Evolutionary conservation across 2,888 invertebrate genomes (phyloP).

Genomic region (Phasia obesa): DNA sequence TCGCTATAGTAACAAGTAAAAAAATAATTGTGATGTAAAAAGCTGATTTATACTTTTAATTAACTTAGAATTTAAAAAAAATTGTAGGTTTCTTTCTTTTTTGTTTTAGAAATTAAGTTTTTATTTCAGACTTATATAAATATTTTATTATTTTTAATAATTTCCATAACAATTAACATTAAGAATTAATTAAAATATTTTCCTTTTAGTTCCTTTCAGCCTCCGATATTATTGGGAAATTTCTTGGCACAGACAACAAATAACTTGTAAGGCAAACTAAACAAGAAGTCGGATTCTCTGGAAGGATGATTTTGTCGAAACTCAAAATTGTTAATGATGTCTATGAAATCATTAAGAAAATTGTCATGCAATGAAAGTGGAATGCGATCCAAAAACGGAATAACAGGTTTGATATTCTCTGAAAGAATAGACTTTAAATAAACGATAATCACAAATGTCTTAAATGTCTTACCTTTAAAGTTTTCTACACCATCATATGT

Average conservation of each 20-base stretch:
- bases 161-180: no score
- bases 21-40: no score
- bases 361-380: constrained; percentile 86
- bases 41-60: no score
- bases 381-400: constrained; percentile 87
- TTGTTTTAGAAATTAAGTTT: no score
- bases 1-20: no score
- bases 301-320: constrained; percentile 69
- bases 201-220: no score
- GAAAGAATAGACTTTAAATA: no score
- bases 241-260: constrained; percentile 83
- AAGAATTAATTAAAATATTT: no score
- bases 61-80: no score
- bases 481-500: constrained; percentile 68
- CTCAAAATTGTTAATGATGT: constrained; percentile 75
- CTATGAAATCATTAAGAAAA: constrained; percentile 86
- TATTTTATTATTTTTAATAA: no score
- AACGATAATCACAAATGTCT: background rate
- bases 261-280: constrained; percentile 83
- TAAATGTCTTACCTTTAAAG: constrained; percentile 62
- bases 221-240: constrained; percentile 49
- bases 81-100: no score
- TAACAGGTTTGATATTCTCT: constrained; percentile 88
- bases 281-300: constrained; percentile 78
- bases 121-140: no score